Evolutionary conservation across 2,888 invertebrate genomes (phyloP).

Genomic region (Lithophane socia): DNA sequence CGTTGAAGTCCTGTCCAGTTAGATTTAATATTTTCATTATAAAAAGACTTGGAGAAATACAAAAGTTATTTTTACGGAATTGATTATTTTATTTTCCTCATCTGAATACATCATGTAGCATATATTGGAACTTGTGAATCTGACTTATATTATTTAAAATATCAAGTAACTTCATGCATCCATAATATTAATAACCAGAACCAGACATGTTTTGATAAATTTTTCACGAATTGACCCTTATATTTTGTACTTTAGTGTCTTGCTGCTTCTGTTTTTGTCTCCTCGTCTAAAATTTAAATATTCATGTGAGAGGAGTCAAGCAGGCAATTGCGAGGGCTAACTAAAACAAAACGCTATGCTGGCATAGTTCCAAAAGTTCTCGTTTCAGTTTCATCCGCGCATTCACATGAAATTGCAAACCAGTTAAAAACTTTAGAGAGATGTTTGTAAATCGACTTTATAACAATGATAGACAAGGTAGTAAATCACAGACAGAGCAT

Average conservation of each 20-base stretch:
- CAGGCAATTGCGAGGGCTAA: conserved; percentile 9
- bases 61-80: not conserved
- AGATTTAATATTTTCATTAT: conserved; percentile 17
- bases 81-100: not conserved
- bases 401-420: conserved; percentile 34
- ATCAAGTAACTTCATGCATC: not conserved
- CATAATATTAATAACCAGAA: too few species aligned
- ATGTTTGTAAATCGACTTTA: not conserved
- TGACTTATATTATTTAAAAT: not conserved
- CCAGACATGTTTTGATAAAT: not conserved
- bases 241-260: not conserved
- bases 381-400: conserved; percentile 21
- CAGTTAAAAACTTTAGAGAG: conserved; percentile 16
- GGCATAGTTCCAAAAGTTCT: conserved; percentile 44
- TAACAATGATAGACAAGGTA: conserved; percentile 4
- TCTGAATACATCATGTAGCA: not conserved
- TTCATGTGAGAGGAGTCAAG: not conserved
- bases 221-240: not conserved
- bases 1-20: not conserved
- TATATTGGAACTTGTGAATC: not conserved
- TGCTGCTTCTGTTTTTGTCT: not conserved
- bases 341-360: conserved; percentile 30
- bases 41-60: conserved; percentile 17
- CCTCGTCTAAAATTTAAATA: not conserved
- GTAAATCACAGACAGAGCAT: not conserved